Base-by-base conservation (phyloP, 2,888 invertebrate species). In the Nysson spinosus region DNA sequence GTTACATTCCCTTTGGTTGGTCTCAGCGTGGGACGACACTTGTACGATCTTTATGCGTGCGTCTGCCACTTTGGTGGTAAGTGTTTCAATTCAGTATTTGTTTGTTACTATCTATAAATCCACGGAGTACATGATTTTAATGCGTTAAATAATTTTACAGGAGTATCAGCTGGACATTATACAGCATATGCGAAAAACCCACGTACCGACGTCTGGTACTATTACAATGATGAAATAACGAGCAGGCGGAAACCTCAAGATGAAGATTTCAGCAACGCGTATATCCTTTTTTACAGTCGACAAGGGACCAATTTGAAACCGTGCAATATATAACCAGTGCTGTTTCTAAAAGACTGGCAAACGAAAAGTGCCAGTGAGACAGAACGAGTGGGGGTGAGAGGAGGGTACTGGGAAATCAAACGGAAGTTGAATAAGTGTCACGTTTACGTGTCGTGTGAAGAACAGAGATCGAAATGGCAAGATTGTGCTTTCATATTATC, bases 21-120 rank as follows among this genome's bases (percentile, higher is more conserved):
- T 43, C 87, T 92, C 20, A 89, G 88, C 68, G 87, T 91, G 28
- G 88, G 88, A 20, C 86, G 88, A 26, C 87, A 88, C 66, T 82
- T 89, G 19, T 92, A 91, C 80, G 90, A 91, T 83, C 88, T 92
- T 5, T 91, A 91, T 78, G 90, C 91, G 35, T 90, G 90, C 67
- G 90, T 92, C 26, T 91, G 91, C 78, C 92, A 92, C 80, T 90
- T 90, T 82, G 92, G 92, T 85, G 91, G 91, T 91, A 82, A 16
- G 34, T 54, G 35, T 47, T 14, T 39, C 12, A 28, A 37, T 20
- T 14, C n/a, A n/a, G 6, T 16, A 12, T 3, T 0, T 11, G 17
- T 9, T 4, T 11, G 4, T 30, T 12, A 6, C 14, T 4, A 12
- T 7, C 12, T 2, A 16, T 32, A n/a, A n/a, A 5, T 9, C 28